Conservation (phyloP, 2,888 invertebrate genomes). For the Metallyticus violacea region DNA sequence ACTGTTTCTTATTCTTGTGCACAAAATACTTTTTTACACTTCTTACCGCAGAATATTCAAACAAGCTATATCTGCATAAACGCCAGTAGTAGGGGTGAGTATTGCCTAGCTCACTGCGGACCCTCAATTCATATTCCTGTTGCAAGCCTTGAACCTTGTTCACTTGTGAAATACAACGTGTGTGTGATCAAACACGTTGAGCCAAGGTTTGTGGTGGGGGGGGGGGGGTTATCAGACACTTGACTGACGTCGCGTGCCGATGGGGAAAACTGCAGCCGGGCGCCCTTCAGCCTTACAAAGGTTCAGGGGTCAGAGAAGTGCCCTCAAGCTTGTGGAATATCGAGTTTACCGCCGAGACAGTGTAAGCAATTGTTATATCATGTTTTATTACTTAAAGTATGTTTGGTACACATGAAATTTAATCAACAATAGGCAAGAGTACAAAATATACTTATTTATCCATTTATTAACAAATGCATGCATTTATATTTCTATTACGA, state of each 20-base stretch:
- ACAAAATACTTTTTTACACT: no score
- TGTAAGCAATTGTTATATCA: background rate
- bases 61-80: no score
- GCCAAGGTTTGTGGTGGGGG: background rate
- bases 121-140: background rate
- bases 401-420: background rate
- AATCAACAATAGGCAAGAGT: no score
- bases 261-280: background rate
- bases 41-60: no score
- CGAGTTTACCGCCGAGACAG: background rate
- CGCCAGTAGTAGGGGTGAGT: background rate
- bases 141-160: background rate
- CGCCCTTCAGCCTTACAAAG: background rate
- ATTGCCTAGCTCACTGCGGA: background rate
- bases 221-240: background rate
- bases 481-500: no score
- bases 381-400: background rate
- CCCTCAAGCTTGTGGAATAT: background rate
- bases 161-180: background rate
- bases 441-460: no score
- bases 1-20: no score
- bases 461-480: no score
- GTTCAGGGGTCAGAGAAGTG: background rate
- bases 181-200: background rate
- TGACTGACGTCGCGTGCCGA: constrained; percentile 11